A percentile compares a stretch with the other conserved stretches of the same genome.
Conservation (phyloP, 2,888 invertebrate species). For the Lasioglossum zephyrum region DNA sequence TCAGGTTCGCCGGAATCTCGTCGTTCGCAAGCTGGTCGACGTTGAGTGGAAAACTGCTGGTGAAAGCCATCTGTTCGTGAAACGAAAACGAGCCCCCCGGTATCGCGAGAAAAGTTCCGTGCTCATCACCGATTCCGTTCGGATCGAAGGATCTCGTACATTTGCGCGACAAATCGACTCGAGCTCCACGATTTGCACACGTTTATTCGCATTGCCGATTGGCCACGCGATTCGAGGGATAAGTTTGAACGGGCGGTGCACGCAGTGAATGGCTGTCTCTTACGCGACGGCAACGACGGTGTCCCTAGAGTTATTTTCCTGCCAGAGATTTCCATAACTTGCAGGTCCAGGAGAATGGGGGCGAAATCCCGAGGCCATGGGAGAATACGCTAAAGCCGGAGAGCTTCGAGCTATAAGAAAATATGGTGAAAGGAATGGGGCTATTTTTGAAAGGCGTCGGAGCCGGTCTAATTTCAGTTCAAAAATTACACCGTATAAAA, state of each 20-base stretch:
- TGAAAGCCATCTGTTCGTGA: not conserved
- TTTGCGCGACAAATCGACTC: slow-evolving; percentile 39
- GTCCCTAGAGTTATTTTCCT: slow-evolving; percentile 9
- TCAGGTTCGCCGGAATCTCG: not conserved
- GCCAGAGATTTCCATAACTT: slow-evolving; percentile 8
- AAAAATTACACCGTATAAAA: not conserved
- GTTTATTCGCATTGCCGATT: not conserved
- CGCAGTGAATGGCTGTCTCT: not conserved
- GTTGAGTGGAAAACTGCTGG: slow-evolving; percentile 7
- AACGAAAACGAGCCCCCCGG: not conserved
- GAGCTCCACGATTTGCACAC: slow-evolving; percentile 10
- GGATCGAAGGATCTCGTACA: not conserved
- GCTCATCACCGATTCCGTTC: not conserved
- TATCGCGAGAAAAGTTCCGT: slow-evolving; percentile 12
- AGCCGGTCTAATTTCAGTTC: slow-evolving; percentile 11
- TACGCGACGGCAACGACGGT: not conserved
- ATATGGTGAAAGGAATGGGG: not conserved
- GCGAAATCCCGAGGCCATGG: not conserved
- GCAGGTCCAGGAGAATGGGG: not conserved
- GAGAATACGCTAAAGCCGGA: not conserved
- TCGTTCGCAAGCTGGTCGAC: slow-evolving; percentile 18
- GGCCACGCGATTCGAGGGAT: slow-evolving; percentile 1
- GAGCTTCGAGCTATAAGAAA: not conserved
- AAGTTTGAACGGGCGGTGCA: not conserved
- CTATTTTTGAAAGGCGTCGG: not conserved